Percentiles rank a stretch among this genome's conserved stretches.
These are phyloP conservation scores for Pipistrellus pygmaeus DNA, from an alignment of 2,797 vertebrate genomes.

Conservation along the genomic window DNA sequence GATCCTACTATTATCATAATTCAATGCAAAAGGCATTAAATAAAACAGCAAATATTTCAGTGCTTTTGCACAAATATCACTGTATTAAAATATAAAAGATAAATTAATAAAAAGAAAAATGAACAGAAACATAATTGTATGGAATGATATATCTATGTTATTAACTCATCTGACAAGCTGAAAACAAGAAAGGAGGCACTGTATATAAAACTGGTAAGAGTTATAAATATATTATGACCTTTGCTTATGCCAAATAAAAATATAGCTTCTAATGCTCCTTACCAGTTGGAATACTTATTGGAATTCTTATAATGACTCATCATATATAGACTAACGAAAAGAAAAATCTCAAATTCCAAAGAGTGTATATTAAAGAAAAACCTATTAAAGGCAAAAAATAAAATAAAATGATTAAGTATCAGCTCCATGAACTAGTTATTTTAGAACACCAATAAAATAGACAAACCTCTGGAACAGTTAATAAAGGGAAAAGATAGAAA, in stretches of 20 bases:
- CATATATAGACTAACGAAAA: background rate
- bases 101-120: background rate
- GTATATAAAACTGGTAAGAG: background rate
- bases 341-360: background rate
- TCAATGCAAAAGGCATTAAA: background rate
- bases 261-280: background rate
- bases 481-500: background rate
- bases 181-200: background rate
- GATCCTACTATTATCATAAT: slow-evolving; percentile 2
- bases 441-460: background rate
- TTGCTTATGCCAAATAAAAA: background rate
- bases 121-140: background rate
- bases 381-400: background rate
- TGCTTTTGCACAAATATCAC: background rate
- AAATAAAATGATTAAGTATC: background rate
- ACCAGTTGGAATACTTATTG: background rate
- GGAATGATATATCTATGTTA: background rate
- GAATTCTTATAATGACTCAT: background rate
- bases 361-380: background rate
- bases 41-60: background rate
- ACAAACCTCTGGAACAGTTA: background rate
- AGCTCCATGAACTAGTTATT: background rate
- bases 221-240: background rate
- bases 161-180: background rate
- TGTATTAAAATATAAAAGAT: background rate